Percentiles rank a stretch among this genome's conserved stretches.
Evolutionary conservation across 2,888 invertebrate genomes (phyloP).

Genomic region (Drosophila nr. medialis): DNA sequence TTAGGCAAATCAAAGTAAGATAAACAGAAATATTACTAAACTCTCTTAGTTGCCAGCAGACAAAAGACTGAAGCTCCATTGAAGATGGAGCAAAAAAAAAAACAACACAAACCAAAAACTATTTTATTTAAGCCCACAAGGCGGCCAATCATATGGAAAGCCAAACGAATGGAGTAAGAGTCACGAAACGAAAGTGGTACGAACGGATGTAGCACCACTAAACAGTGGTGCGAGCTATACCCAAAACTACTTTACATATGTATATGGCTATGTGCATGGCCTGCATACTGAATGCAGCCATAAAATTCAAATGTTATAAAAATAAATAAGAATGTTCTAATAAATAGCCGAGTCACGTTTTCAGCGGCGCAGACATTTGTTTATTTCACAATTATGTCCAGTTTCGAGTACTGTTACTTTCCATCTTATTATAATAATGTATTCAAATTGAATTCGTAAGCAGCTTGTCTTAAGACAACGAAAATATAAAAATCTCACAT

Average conservation of each 20-base stretch:
- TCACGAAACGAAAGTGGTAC: conserved; percentile 70
- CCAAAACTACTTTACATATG: conserved; percentile 11
- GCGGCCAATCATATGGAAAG: conserved; percentile 36
- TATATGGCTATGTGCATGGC: conserved; percentile 9
- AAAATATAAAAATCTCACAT: neutral
- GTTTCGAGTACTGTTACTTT: conserved; percentile 14
- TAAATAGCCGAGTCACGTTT: conserved; percentile 25
- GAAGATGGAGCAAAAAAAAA: conserved; percentile 6
- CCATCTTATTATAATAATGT: neutral
- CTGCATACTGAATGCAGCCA: conserved; percentile 24
- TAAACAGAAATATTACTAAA: conserved; percentile 50
- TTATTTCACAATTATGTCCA: neutral
- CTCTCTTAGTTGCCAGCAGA: conserved; percentile 45
- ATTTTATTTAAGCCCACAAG: conserved; percentile 9
- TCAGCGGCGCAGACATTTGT: neutral
- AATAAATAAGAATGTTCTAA: conserved; percentile 31
- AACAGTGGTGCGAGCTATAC: conserved; percentile 58
- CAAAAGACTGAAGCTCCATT: conserved; percentile 33
- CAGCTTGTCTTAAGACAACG: neutral
- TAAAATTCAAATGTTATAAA: neutral
- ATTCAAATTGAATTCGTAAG: neutral
- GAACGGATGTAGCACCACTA: conserved; percentile 65
- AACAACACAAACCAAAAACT: neutral
- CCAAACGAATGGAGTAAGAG: conserved; percentile 48
- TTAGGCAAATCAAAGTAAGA: conserved; percentile 19